Conservation (phyloP, 2,797 vertebrate species). For the Podarcis siculus region DNA sequence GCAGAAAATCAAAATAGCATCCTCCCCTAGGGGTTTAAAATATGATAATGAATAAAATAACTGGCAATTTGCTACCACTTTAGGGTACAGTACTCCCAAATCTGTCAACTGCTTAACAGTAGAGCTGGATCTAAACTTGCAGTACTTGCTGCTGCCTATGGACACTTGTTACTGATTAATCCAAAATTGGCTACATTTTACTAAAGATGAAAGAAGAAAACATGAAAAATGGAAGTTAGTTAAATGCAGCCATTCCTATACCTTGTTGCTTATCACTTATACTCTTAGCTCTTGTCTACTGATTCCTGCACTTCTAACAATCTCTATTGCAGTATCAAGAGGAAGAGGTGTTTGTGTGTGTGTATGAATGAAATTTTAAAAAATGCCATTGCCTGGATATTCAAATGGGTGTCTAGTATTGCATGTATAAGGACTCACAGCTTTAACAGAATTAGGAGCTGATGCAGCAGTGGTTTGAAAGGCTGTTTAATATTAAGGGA, state of each 20-base stretch:
- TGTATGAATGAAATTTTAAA: neutral
- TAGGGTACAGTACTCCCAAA: neutral
- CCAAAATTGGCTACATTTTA: neutral
- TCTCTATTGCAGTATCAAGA: neutral
- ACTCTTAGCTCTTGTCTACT: neutral
- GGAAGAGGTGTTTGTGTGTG: neutral
- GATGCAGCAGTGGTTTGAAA: neutral
- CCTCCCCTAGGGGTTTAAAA: neutral
- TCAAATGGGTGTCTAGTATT: neutral
- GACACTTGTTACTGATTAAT: neutral
- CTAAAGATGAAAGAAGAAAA: slow-evolving; percentile 5
- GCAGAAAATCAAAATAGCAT: neutral
- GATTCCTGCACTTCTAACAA: neutral
- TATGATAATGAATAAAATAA: neutral
- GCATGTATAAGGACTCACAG: neutral
- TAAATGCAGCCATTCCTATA: neutral
- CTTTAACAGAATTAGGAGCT: neutral
- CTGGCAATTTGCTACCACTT: neutral
- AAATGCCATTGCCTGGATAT: neutral
- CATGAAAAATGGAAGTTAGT: neutral
- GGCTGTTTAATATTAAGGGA: neutral
- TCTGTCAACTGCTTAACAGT: neutral
- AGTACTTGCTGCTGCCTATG: neutral
- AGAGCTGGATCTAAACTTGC: neutral
- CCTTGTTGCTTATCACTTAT: neutral